A percentile compares a stretch with the other conserved stretches of the same genome.
Conservation (phyloP, 1,140 invertebrate genomes). For the Diachasmimorpha longicaudata region DNA sequence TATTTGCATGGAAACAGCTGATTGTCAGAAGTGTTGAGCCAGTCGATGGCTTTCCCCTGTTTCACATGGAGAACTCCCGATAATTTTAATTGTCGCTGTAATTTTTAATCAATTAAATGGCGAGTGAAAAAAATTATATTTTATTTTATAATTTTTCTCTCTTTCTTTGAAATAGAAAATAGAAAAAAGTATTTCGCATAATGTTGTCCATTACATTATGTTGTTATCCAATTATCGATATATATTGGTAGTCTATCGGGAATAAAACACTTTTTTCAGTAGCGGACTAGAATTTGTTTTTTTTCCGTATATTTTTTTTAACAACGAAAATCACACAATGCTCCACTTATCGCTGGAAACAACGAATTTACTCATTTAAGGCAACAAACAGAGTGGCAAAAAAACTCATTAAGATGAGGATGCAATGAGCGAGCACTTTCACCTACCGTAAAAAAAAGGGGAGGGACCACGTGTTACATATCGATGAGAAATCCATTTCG, state of each 20-base stretch:
- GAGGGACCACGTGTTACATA: neutral
- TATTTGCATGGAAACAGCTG: slow-evolving; percentile 1
- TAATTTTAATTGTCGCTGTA: neutral
- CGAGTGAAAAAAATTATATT: too few species aligned
- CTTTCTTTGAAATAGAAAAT: too few species aligned
- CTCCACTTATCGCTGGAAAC: neutral
- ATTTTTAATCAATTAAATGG: neutral
- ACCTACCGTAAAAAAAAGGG: neutral
- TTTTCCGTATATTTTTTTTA: neutral
- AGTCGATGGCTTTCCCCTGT: neutral
- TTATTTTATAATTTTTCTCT: too few species aligned
- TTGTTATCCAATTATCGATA: too few species aligned
- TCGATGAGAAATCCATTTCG: slow-evolving; percentile 4
- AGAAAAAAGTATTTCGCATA: too few species aligned
- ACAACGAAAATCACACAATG: neutral
- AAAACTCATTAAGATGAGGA: neutral
- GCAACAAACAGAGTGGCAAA: neutral
- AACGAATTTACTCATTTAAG: neutral
- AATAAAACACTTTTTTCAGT: too few species aligned
- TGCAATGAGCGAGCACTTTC: neutral
- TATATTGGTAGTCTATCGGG: too few species aligned
- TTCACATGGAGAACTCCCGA: neutral
- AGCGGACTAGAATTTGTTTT: too few species aligned
- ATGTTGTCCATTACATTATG: too few species aligned
- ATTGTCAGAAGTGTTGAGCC: neutral